A percentile compares a stretch with the other conserved stretches of the same genome.
Conservation (phyloP, 2,888 invertebrate species). For the Xanthia togata region DNA sequence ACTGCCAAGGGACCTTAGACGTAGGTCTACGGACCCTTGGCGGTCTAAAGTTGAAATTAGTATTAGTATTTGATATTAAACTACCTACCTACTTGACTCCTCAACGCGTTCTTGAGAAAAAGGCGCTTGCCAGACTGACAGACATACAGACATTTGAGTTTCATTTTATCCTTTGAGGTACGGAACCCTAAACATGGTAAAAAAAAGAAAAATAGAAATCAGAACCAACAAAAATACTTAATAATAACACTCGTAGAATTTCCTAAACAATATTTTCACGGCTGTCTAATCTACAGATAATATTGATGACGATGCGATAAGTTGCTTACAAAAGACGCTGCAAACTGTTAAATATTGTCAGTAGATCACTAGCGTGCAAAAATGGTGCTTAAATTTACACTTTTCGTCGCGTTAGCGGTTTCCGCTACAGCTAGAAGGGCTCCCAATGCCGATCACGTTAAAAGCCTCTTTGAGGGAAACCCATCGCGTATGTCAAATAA, state of each 20-base stretch:
- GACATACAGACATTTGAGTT: too few species aligned
- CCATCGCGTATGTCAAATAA: slow-evolving; percentile 68
- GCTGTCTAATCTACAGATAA: slow-evolving; percentile 53
- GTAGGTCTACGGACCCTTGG: too few species aligned
- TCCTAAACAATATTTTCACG: slow-evolving; percentile 20
- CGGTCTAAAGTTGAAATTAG: too few species aligned
- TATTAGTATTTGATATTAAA: too few species aligned
- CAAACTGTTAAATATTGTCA: slow-evolving; percentile 13
- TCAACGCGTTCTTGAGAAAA: too few species aligned
- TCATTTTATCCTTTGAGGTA: too few species aligned
- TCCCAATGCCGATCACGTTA: slow-evolving; percentile 74
- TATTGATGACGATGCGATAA: slow-evolving; percentile 55
- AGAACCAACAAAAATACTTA: not conserved
- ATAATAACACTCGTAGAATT: not conserved
- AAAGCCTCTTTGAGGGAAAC: slow-evolving; percentile 61
- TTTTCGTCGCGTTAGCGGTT: slow-evolving; percentile 65
- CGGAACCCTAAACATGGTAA: too few species aligned
- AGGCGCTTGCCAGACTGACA: too few species aligned
- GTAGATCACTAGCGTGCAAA: slow-evolving; percentile 54
- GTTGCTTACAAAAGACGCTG: slow-evolving; percentile 53
- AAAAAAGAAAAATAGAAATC: too few species aligned
- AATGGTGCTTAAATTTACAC: slow-evolving; percentile 68
- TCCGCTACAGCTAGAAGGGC: slow-evolving; percentile 69
- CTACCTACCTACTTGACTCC: too few species aligned
- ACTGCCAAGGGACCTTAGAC: too few species aligned